Base-by-base conservation (phyloP, 2,797 vertebrate species). In the Vireo griseus region DNA sequence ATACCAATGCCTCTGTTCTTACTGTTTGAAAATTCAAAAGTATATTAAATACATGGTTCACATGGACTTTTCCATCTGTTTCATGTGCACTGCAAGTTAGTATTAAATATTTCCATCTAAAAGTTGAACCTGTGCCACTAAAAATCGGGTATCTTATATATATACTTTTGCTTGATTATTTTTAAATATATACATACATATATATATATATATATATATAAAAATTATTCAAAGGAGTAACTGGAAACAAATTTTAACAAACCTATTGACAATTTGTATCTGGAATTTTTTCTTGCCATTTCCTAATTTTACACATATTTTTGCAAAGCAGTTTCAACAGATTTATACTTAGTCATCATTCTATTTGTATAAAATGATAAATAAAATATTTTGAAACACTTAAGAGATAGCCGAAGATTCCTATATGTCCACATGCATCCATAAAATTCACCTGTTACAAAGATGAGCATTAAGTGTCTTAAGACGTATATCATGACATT, bases 291-390 rank as follows among this genome's bases (percentile, higher is more conserved):
- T 96, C 94, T 89, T 93, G 88, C 86, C 86, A 92, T 66, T 95
- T 97, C 94, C 89, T 96, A 89, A 81, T 97, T 97, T 97, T 93
- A 94, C 92, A 93, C 65, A 91, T 95, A 86, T 95, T 96, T 97
- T 94, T 96, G 88, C 94, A 94, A 97, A 94, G 71, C 88, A 84
- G 69, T 95, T 94, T 96, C 88, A 90, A 85, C 90, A 96, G 89
- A 92, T 96, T 97, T 97, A 90, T 96, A 95, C 94, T 94, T 94
- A 94, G 85, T 90, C 90, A 95, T 92, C 91, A 73, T 96, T 94
- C 90, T 96, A 96, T 97, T 94, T 97, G 74, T 97, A 96, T 95
- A 92, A 95, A 92, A 91, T 52, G 13, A 91, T 65, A 96, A 86
- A 96, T 71, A 84, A 95, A 90, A 67, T 92, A 95, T 94, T 97